Percentiles rank a stretch among this genome's conserved stretches.
phyloP scores from a whole-genome alignment of 2,113 vertebrate genomes.

The Parus major region DNA sequence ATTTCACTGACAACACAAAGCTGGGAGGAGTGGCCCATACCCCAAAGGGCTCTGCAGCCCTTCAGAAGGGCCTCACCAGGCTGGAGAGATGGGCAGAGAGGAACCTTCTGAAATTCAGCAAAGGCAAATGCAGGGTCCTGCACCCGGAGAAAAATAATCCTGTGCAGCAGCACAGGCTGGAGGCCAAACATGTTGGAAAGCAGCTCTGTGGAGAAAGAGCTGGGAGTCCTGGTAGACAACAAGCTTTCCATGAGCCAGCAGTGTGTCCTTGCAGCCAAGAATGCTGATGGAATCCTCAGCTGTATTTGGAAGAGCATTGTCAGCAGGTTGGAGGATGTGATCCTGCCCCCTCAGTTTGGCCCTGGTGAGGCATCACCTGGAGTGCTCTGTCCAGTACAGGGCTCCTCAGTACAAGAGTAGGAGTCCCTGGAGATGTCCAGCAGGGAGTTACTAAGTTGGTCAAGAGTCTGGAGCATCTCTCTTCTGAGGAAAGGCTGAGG shows the following conservation, averaged over 20 bases:
- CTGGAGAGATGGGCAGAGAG: not conserved
- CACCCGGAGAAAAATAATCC: fast-evolving
- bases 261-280: not conserved
- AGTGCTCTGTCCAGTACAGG: not conserved
- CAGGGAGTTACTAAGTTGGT: not conserved
- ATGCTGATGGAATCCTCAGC: not conserved
- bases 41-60: not conserved
- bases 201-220: fast-evolving
- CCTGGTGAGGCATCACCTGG: not conserved
- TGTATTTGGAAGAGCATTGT: fast-evolving
- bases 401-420: not conserved
- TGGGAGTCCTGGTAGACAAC: not conserved
- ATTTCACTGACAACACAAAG: not conserved
- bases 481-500: not conserved
- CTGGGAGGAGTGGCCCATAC: not conserved
- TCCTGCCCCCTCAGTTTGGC: not conserved
- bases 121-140: fast-evolving
- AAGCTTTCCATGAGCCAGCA: not conserved
- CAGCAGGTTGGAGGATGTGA: not conserved
- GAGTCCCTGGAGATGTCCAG: not conserved
- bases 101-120: not conserved
- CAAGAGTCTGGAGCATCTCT: no score
- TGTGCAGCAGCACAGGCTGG: fast-evolving
- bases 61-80: not conserved
- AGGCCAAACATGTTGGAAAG: not conserved